Evolutionary conservation across 2,113 vertebrate genomes (phyloP).

Genomic region (Apeltes quadracus): DNA sequence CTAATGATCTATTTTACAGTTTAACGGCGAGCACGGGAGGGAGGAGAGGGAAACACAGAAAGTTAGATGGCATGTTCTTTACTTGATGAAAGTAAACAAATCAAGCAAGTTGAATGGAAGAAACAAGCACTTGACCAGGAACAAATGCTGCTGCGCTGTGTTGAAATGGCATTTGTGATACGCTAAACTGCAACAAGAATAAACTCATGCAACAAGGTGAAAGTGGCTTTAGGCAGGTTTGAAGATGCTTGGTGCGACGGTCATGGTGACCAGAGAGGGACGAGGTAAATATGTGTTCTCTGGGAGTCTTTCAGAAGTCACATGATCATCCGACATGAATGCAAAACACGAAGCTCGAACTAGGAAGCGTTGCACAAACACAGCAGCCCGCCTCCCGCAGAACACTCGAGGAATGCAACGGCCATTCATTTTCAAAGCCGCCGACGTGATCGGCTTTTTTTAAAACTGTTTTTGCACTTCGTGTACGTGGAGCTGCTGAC

Average conservation of each 20-base stretch:
- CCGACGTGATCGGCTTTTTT: conserved; percentile 43
- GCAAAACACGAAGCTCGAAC: conserved; percentile 17
- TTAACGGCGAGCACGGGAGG: conserved; percentile 49
- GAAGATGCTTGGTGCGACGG: not conserved
- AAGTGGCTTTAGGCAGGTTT: not conserved
- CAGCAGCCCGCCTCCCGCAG: conserved; percentile 26
- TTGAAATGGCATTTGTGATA: not conserved
- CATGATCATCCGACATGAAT: conserved; percentile 28
- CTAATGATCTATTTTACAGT: conserved; percentile 75
- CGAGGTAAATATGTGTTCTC: conserved; percentile 7
- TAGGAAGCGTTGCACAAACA: conserved; percentile 33
- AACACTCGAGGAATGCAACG: conserved; percentile 24
- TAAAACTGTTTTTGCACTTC: conserved; percentile 35
- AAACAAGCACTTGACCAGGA: conserved; percentile 3
- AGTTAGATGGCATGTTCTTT: conserved; percentile 27
- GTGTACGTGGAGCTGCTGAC: not conserved
- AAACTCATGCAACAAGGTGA: not conserved
- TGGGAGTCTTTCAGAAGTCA: conserved; percentile 11
- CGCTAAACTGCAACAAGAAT: not conserved
- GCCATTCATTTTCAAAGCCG: conserved; percentile 28
- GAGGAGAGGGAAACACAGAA: conserved; percentile 40
- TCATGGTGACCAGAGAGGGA: conserved; percentile 24
- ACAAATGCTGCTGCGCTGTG: not conserved
- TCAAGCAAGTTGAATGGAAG: not conserved
- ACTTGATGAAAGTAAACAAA: not conserved